Base-by-base conservation (phyloP, 2,888 invertebrate genomes). In the Troides helena region DNA sequence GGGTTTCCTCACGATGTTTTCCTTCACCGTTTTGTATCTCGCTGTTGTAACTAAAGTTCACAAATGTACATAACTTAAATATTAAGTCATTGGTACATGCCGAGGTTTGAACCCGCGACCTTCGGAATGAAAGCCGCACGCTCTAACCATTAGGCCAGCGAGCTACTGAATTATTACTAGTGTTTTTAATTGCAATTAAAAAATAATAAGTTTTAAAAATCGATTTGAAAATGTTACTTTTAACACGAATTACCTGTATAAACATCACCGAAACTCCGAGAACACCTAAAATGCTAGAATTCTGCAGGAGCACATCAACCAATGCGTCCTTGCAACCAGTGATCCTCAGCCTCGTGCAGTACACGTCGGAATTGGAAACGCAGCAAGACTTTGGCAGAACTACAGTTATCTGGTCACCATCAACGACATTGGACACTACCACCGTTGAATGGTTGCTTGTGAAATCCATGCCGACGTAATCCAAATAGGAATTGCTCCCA, bases 241-340 rank as follows among this genome's bases (percentile, higher is more conserved):
- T 10, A 39, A 50, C 5, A 17, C n/a, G 14, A 18, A 50, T 60
- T 70, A 92, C 92, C 78, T 88, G 85, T 64, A 91, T 89, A 75
- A 92, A 92, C 87, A 92, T 89, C 14, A 92, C 90, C 0, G 92
- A 92, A 0, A 92, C 83, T 1, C 92, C 91, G 6, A 92, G 77
- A 4, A 92, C 90, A 2, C 92, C 92, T 0, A 92, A 75, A 5
- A 92, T 86, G 17, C 83, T 87, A 1, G 89, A 76, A 62, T 92
- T 92, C 73, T 92, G 90, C 0, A 85, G 71, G 43, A 92, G 74
- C 43, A 85, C 74, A 17, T 80, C 83, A 12, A 82, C 82, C 60
- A 92, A 72, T 0, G 88, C 88, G 0, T 77, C 73, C 71, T 81
- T 86, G 72, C 91, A 92, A 43, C 87, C 83, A 0, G 73, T 77